A percentile compares a stretch with the other conserved stretches of the same genome.
phyloP scores from a whole-genome alignment of 2,113 vertebrate genomes.

The Ascaphus truei region DNA sequence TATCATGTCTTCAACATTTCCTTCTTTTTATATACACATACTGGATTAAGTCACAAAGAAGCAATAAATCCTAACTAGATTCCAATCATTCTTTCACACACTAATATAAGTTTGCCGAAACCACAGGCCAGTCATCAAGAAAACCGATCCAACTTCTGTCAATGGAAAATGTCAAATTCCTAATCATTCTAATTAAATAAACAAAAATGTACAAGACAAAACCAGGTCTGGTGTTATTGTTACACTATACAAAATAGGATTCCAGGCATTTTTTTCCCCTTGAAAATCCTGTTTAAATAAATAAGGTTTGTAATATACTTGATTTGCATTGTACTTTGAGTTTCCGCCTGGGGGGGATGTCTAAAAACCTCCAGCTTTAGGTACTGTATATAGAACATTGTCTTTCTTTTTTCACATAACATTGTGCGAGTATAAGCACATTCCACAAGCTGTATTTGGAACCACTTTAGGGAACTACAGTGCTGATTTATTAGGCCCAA shows the following conservation, averaged over 20 bases:
- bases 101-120: neutral
- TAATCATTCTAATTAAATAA: neutral
- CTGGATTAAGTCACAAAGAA: neutral
- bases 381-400: neutral
- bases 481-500: neutral
- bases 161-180: neutral
- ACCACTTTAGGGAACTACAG: neutral
- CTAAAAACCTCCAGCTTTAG: constrained; percentile 2
- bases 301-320: neutral
- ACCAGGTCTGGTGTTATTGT: neutral
- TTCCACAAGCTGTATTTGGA: constrained; percentile 6
- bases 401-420: neutral
- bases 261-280: constrained; percentile 1
- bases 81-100: constrained; percentile 2
- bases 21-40: neutral
- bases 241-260: neutral
- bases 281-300: neutral
- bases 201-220: constrained; percentile 3
- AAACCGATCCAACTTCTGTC: neutral
- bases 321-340: neutral
- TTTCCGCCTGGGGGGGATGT: constrained; percentile 2
- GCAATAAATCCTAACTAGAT: neutral
- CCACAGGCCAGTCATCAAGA: neutral
- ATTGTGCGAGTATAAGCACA: neutral
- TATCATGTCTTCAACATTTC: neutral